Base-by-base conservation (phyloP, 2,888 invertebrate genomes). In the Orchesellides sinensis region DNA sequence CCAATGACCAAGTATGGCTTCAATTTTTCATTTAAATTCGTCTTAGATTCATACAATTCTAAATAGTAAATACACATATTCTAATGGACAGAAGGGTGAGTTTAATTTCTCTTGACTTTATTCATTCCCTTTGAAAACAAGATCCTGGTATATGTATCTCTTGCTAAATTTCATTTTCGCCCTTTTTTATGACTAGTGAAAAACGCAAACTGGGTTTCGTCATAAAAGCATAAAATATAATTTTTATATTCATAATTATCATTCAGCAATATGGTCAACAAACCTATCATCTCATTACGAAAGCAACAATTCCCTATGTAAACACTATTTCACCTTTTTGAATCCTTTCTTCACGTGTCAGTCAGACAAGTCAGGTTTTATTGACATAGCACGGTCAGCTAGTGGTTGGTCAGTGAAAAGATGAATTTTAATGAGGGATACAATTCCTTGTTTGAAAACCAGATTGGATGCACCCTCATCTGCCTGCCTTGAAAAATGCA, bases 161-260 rank as follows among this genome's bases (percentile, higher is more conserved):
- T 45, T 72, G 40, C 29, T 40, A 45, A 72, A 59, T 45, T 35
- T 21, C 17, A 6, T 6, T 32, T 61, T 52, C 29, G 27, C 17
- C 32, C 32, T 21, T 68, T 77, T 77, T 77, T 77, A 77, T 52
- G 66, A 29, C 66, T 23, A 21, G 54, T 19, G 35, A 77, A 75
- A 68, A 77, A 77, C 68, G 68, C 77, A 77, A 77, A 77, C 77
- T 77, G 59, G 77, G 77, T 68, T 77, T 77, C 59, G 45, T 59
- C 74, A 65, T 75, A 75, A 75, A 73, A 73, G 29, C 54, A 54
- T 75, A 65, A 75, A 75, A 54, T 35, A 66, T 66, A n/a, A n/a
- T 27, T 73, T 73, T 63, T 35, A 25, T n/a, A n/a, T n/a, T 72
- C 59, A 27, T 52, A 73, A 61, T 25, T 21, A 35, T 63, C 35